phyloP scores from a whole-genome alignment of 2,888 invertebrate species.

The Altica lythri region DNA sequence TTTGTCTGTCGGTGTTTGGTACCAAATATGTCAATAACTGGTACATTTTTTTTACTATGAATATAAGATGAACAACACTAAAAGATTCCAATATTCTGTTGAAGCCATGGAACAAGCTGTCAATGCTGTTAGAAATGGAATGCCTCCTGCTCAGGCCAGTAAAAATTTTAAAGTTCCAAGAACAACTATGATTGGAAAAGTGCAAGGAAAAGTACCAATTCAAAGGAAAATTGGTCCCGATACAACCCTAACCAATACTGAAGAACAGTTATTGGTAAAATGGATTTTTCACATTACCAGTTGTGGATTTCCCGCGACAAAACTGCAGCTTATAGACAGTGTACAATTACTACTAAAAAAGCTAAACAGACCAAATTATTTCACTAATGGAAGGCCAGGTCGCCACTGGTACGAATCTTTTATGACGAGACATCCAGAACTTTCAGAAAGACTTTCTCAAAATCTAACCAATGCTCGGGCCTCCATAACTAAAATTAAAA shows the following conservation, averaged over 20 bases:
- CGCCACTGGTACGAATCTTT: neutral
- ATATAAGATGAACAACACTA: conserved; percentile 15
- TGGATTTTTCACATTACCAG: too few species aligned
- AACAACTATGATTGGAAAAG: conserved; percentile 16
- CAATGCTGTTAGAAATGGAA: conserved; percentile 18
- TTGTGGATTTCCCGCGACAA: too few species aligned
- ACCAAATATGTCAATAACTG: conserved; percentile 17
- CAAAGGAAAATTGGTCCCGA: conserved; percentile 1
- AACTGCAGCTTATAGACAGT: too few species aligned
- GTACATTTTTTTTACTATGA: conserved; percentile 9
- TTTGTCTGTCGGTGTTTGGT: too few species aligned
- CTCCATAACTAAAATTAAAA: neutral
- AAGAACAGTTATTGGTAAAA: too few species aligned
- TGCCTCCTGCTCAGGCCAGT: conserved; percentile 9
- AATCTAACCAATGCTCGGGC: neutral
- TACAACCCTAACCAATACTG: neutral
- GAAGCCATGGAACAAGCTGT: conserved; percentile 17
- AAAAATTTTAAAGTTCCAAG: conserved; percentile 31
- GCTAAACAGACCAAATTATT: too few species aligned
- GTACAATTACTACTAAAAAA: too few species aligned
- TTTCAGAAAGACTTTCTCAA: neutral
- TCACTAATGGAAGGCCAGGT: neutral
- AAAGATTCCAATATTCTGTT: conserved; percentile 19
- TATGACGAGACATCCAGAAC: neutral
- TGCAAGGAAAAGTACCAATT: conserved; percentile 13